A percentile compares a stretch with the other conserved stretches of the same genome.
phyloP scores from a whole-genome alignment of 2,113 vertebrate species.

The Oncorhynchus mykiss region DNA sequence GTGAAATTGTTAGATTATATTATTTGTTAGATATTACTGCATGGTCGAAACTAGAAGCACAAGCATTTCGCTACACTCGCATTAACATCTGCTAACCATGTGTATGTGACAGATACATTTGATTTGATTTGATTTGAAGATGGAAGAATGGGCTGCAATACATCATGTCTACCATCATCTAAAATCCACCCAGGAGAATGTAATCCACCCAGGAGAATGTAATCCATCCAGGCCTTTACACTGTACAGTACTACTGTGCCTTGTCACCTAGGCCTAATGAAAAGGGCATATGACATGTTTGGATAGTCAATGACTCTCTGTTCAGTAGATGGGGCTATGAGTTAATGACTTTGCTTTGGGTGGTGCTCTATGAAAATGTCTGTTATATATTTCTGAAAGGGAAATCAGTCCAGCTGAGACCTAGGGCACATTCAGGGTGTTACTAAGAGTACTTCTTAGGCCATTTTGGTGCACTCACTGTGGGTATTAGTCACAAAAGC shows the following conservation, averaged over 20 bases:
- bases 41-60: no score
- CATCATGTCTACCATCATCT: conserved; percentile 46
- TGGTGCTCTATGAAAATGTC: conserved; percentile 15
- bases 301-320: conserved; percentile 46
- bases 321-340: conserved; percentile 49
- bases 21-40: no score
- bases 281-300: conserved; percentile 60
- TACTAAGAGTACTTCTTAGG: no score
- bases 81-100: no score
- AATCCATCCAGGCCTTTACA: conserved; percentile 20
- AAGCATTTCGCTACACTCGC: no score
- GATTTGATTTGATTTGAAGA: conserved; percentile 4
- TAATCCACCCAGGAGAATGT: conserved; percentile 34
- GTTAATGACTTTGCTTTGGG: conserved; percentile 48
- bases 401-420: background rate
- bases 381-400: conserved; percentile 34
- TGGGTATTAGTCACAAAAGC: background rate
- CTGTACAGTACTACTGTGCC: conserved; percentile 41
- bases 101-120: no score
- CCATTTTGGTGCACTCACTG: no score
- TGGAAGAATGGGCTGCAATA: conserved; percentile 24
- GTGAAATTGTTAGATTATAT: no score
- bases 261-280: conserved; percentile 47
- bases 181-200: conserved; percentile 26
- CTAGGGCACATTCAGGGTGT: no score